Conservation (phyloP, 2,888 invertebrate genomes). For the Agapetus fuscipes region DNA sequence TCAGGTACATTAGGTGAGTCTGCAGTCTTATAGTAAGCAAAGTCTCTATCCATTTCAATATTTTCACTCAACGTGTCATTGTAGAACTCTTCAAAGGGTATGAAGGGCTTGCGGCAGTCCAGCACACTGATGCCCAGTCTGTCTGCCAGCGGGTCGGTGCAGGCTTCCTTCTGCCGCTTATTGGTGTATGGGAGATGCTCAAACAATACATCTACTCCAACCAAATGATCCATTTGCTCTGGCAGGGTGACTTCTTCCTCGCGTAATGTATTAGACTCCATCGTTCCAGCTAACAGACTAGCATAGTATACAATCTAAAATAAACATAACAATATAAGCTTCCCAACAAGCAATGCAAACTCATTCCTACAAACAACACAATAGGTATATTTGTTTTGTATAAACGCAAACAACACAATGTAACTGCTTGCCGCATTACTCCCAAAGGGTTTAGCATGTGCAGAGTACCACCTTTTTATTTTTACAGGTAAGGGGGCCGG, state of each 20-base stretch:
- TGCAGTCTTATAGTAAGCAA: slow-evolving; percentile 79
- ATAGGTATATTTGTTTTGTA: not conserved
- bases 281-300: slow-evolving; percentile 72
- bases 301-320: slow-evolving; percentile 75
- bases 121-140: slow-evolving; percentile 59
- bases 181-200: slow-evolving; percentile 35
- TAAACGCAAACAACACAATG: slow-evolving; percentile 3
- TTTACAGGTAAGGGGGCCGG: too few relatives aligned
- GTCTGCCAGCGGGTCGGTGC: slow-evolving; percentile 44
- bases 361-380: too few relatives aligned
- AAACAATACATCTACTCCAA: slow-evolving; percentile 34
- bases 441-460: too few relatives aligned
- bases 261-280: slow-evolving; percentile 55
- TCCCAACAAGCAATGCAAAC: too few relatives aligned
- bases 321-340: too few relatives aligned
- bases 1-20: too few relatives aligned
- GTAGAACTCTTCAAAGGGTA: slow-evolving; percentile 86
- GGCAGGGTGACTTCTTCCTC: slow-evolving; percentile 46
- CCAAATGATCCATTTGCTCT: slow-evolving; percentile 39
- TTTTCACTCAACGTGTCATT: slow-evolving; percentile 89
- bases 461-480: too few relatives aligned
- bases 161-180: slow-evolving; percentile 36
- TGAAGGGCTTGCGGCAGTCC: slow-evolving; percentile 73
- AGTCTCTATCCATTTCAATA: slow-evolving; percentile 91
- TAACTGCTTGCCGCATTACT: too few relatives aligned